Conservation (phyloP, 2,888 invertebrate species). For the Drosophila pseudotakahashii region DNA sequence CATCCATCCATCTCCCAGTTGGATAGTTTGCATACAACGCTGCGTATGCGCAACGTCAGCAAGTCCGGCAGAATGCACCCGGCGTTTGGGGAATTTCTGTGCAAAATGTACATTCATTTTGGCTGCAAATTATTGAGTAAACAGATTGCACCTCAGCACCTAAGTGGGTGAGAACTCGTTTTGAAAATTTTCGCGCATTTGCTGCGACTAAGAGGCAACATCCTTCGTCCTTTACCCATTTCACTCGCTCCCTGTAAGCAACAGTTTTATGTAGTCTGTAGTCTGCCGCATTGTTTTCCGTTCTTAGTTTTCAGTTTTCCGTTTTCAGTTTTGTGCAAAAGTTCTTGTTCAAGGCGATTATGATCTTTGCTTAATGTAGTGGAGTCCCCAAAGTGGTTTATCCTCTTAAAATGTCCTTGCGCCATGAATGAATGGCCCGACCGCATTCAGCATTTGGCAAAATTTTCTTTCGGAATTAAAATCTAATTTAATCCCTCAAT, state of each 20-base stretch:
- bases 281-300: constrained; percentile 19
- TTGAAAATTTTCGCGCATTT: constrained; percentile 42
- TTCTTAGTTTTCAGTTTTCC: constrained; percentile 21
- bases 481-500: constrained; percentile 46
- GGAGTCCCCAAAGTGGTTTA: constrained; percentile 28
- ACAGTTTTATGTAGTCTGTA: constrained; percentile 19
- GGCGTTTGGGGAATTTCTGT: constrained; percentile 43
- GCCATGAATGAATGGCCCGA: constrained; percentile 23
- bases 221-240: not conserved
- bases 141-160: constrained; percentile 63
- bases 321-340: constrained; percentile 18
- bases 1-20: constrained; percentile 39
- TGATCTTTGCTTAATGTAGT: constrained; percentile 41
- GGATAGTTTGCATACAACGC: constrained; percentile 43
- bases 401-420: constrained; percentile 33
- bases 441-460: constrained; percentile 41
- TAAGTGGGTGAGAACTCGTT: constrained; percentile 35
- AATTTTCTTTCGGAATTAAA: constrained; percentile 40
- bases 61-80: constrained; percentile 48
- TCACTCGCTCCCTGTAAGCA: constrained; percentile 4
- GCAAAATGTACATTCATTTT: constrained; percentile 63
- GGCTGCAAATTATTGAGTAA: constrained; percentile 63
- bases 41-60: constrained; percentile 43
- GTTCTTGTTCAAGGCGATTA: constrained; percentile 36
- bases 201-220: constrained; percentile 12